Percentiles rank a stretch among this genome's conserved stretches.
phyloP scores from a whole-genome alignment of 2,113 vertebrate genomes.

The Xiphias gladius region DNA sequence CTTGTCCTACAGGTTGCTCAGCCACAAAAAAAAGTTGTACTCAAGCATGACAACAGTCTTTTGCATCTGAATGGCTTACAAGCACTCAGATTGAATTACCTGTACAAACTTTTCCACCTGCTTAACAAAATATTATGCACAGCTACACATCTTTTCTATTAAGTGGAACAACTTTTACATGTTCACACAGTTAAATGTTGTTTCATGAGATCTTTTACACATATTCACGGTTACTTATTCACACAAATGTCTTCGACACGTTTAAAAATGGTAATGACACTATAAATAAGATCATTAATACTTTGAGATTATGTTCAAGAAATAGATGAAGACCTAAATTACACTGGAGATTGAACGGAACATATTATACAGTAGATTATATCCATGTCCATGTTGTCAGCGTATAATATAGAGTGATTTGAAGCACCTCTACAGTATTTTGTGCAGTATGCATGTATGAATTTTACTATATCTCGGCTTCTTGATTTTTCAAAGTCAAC shows the following conservation, averaged over 20 bases:
- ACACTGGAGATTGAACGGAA: not conserved
- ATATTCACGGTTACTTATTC: not conserved
- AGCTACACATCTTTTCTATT: not conserved
- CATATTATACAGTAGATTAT: not conserved
- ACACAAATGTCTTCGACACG: not conserved
- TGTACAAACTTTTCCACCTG: not conserved
- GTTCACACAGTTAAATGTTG: not conserved
- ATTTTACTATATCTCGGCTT: not conserved
- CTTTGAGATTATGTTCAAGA: not conserved
- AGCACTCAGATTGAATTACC: not conserved
- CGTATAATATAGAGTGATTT: not conserved
- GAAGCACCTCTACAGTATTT: slow-evolving; percentile 1
- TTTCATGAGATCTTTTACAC: not conserved
- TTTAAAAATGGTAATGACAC: not conserved
- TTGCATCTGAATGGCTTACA: not conserved
- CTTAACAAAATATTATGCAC: not conserved
- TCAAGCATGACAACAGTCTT: not conserved
- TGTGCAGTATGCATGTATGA: not conserved
- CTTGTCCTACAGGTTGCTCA: not conserved
- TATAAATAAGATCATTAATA: not conserved
- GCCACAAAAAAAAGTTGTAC: not conserved
- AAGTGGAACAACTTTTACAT: not conserved
- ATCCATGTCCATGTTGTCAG: not conserved
- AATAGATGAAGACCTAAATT: not conserved
- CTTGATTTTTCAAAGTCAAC: slow-evolving; percentile 23